Evolutionary conservation across 2,888 invertebrate genomes (phyloP).

Genomic region (Habrosyne pyritoides): DNA sequence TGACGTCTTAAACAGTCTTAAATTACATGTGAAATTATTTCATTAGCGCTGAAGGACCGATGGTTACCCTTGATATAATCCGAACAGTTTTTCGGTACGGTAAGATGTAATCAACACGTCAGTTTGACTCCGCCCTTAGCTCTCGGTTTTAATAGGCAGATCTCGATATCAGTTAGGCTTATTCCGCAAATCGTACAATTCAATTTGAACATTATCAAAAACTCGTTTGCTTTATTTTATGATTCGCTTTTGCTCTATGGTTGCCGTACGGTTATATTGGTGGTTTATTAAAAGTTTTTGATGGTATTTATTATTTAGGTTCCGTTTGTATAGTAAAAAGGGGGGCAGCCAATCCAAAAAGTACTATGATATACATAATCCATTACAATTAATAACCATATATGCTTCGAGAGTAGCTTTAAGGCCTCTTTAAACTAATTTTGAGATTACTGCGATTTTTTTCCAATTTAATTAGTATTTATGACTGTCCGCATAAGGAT

Average conservation of each 20-base stretch:
- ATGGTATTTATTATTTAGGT: background rate
- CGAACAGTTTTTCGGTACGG: conserved; percentile 63
- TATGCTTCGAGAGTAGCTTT: too few species aligned
- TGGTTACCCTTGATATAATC: conserved; percentile 51
- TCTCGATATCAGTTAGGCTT: conserved; percentile 61
- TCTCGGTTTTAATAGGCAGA: conserved; percentile 74
- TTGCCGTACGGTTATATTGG: background rate
- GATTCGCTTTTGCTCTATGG: background rate
- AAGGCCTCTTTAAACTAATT: too few species aligned
- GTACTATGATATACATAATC: too few species aligned
- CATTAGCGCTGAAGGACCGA: conserved; percentile 70
- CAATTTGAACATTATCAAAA: conserved; percentile 19
- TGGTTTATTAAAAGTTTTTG: background rate
- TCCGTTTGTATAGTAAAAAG: background rate
- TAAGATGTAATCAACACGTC: conserved; percentile 79
- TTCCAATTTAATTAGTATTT: too few species aligned
- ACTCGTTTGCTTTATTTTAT: background rate
- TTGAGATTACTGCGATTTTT: too few species aligned
- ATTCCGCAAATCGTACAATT: conserved; percentile 58
- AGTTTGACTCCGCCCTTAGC: conserved; percentile 68
- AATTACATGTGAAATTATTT: conserved; percentile 81
- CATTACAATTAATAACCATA: too few species aligned
- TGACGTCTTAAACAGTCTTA: conserved; percentile 83
- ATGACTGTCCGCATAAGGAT: too few species aligned
- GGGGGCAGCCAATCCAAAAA: too few species aligned